These are phyloP conservation scores for Lepidocyrtinus sp. DNA, from an alignment of 2,888 invertebrate genomes.

Conservation along the genomic window DNA sequence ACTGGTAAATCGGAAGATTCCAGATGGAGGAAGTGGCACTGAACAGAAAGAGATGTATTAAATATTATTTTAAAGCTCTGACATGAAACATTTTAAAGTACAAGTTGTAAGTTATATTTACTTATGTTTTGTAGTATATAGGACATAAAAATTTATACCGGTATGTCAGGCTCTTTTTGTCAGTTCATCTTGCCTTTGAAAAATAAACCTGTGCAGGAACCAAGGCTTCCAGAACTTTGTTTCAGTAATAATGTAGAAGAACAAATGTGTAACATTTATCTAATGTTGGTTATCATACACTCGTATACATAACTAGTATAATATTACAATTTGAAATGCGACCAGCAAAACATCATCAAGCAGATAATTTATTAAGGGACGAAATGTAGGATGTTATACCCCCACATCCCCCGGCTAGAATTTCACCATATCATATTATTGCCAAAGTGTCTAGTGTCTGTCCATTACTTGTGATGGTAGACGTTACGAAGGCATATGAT, in stretches of 20 bases:
- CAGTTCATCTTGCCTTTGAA: slow-evolving; percentile 34
- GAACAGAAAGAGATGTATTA: too few species aligned
- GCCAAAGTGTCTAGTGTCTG: neutral
- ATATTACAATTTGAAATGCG: slow-evolving; percentile 8
- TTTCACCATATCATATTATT: slow-evolving; percentile 37
- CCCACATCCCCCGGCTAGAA: slow-evolving; percentile 36
- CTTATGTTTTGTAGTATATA: neutral
- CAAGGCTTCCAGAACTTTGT: slow-evolving; percentile 11
- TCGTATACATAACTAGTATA: neutral
- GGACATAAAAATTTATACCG: slow-evolving; percentile 46
- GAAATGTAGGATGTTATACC: slow-evolving; percentile 30
- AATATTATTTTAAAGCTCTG: neutral
- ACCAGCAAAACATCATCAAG: too few species aligned
- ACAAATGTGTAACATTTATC: too few species aligned
- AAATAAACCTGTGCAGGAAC: slow-evolving; percentile 22
- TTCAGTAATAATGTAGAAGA: neutral
- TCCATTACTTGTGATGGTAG: neutral
- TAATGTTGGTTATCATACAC: too few species aligned
- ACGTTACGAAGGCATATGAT: neutral
- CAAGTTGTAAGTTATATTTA: neutral
- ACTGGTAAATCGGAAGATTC: too few species aligned
- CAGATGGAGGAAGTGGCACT: too few species aligned
- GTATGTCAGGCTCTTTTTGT: slow-evolving; percentile 19
- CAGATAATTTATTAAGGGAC: neutral
- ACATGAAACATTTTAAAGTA: neutral